phyloP scores from a whole-genome alignment of 1,140 invertebrate species.

The Euschistus heros region DNA sequence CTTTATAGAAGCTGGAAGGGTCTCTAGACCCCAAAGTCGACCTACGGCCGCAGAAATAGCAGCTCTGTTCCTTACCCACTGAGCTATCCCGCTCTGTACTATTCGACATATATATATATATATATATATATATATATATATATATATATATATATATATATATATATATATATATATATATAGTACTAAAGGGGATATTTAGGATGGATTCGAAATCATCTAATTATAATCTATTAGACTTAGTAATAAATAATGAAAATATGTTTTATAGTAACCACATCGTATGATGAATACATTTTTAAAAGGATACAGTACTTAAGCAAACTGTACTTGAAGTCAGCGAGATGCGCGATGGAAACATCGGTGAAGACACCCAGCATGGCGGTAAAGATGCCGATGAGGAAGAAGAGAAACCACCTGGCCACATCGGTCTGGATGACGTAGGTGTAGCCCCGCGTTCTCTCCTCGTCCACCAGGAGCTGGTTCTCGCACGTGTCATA shows the following conservation, averaged over 20 bases:
- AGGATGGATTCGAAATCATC: not conserved
- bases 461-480: slow-evolving; percentile 66
- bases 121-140: slow-evolving; percentile 12
- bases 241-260: no score
- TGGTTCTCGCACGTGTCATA: slow-evolving; percentile 83
- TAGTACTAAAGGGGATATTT: not conserved
- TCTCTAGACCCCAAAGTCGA: no score
- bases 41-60: no score
- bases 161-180: slow-evolving; percentile 15
- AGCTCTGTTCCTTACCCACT: no score
- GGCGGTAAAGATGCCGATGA: slow-evolving; percentile 88
- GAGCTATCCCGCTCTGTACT: no score
- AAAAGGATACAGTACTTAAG: slow-evolving; percentile 72
- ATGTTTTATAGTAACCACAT: no score
- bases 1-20: no score
- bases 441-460: slow-evolving; percentile 59
- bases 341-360: slow-evolving; percentile 76
- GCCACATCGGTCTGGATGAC: slow-evolving; percentile 63
- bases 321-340: slow-evolving; percentile 66
- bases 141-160: slow-evolving; percentile 14
- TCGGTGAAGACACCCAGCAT: slow-evolving; percentile 81
- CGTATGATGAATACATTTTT: not conserved
- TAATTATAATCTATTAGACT: no score
- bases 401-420: slow-evolving; percentile 85
- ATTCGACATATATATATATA: no score